Conservation (phyloP, 2,888 invertebrate species). For the Molanna angustata region DNA sequence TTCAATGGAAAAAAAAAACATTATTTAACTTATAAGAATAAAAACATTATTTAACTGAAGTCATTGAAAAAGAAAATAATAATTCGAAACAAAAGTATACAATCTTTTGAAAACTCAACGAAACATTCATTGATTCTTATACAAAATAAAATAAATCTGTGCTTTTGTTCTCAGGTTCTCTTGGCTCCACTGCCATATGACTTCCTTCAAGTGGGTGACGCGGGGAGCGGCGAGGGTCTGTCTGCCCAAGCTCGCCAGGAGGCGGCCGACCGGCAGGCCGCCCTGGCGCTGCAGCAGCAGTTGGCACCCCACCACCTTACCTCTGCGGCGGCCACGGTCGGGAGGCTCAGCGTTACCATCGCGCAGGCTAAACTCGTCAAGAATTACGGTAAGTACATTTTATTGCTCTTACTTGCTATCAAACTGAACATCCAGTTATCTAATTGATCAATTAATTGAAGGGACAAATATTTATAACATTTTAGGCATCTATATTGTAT, state of each 20-base stretch:
- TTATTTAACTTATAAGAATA: not conserved
- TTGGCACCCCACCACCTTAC: conserved; percentile 51
- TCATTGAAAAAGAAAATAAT: not conserved
- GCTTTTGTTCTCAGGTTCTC: conserved; percentile 57
- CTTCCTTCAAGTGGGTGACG: conserved; percentile 61
- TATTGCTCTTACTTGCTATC: not conserved
- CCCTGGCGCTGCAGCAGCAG: conserved; percentile 67
- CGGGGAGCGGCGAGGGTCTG: conserved; percentile 42
- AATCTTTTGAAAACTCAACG: too few species aligned
- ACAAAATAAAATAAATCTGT: not conserved
- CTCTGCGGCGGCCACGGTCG: conserved; percentile 50
- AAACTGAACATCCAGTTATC: too few species aligned
- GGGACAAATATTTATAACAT: too few species aligned
- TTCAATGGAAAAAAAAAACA: not conserved
- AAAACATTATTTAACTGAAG: not conserved
- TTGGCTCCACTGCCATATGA: conserved; percentile 77
- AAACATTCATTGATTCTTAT: too few species aligned
- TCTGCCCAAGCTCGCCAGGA: conserved; percentile 60
- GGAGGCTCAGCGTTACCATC: conserved; percentile 80
- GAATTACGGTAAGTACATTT: conserved; percentile 69
- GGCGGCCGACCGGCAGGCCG: conserved; percentile 76
- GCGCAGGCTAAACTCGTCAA: conserved; percentile 89
- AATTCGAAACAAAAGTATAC: too few species aligned
- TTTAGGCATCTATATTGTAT: too few species aligned
- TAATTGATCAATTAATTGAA: too few species aligned